These are phyloP conservation scores for Pachydiplax longipennis DNA, from an alignment of 2,888 invertebrate species.

Conservation along the genomic window DNA sequence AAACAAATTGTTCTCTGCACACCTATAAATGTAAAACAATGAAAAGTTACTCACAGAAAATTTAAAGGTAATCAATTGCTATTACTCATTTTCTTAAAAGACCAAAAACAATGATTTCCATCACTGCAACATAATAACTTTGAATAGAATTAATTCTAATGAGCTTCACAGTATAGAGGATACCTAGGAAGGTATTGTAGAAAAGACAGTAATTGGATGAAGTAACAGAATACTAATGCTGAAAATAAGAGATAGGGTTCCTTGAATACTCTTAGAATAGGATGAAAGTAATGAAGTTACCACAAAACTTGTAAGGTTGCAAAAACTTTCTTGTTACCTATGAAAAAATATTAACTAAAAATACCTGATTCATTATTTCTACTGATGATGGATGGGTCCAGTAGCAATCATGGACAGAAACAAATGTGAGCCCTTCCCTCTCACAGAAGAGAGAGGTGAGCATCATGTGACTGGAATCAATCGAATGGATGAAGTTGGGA, in stretches of 20 bases:
- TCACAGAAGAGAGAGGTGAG: conserved; percentile 91
- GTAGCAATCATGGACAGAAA: conserved; percentile 98
- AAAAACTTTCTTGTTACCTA: neutral
- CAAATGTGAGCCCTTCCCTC: conserved; percentile 83
- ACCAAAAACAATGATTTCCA: too few relatives aligned
- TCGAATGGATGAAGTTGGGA: conserved; percentile 98
- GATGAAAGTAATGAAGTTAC: neutral
- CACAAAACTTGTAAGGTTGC: neutral
- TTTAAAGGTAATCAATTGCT: too few relatives aligned
- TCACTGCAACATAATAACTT: too few relatives aligned
- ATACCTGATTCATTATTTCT: conserved; percentile 85
- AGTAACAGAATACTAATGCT: too few relatives aligned
- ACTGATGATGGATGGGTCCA: conserved; percentile 97
- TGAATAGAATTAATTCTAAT: too few relatives aligned
- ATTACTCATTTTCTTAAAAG: too few relatives aligned
- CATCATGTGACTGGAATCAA: conserved; percentile 99
- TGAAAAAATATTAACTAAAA: conserved; percentile 15
- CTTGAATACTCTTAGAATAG: neutral
- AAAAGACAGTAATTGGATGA: too few relatives aligned
- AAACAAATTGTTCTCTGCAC: conserved; percentile 98
- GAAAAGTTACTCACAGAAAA: too few relatives aligned
- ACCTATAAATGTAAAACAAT: conserved; percentile 66
- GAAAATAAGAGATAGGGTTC: too few relatives aligned
- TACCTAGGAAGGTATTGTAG: too few relatives aligned
- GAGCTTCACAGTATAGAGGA: too few relatives aligned